Evolutionary conservation across 2,888 invertebrate species (phyloP).

Genomic region (Alviniconcha strummeri): DNA sequence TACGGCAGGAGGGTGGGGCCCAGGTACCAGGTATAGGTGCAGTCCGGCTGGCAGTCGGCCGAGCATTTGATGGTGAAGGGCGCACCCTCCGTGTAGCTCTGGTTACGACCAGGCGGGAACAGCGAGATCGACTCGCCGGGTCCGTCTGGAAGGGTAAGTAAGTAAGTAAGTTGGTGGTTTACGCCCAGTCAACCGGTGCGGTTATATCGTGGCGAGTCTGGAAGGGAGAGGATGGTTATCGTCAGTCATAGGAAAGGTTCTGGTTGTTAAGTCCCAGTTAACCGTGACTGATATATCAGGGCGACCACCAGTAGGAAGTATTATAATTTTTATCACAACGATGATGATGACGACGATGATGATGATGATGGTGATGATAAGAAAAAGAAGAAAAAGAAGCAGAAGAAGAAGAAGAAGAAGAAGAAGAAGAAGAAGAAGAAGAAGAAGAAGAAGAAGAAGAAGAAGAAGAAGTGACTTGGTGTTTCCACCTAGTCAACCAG

Average conservation of each 20-base stretch:
- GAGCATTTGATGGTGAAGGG: slow-evolving; percentile 34
- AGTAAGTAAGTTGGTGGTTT: background rate
- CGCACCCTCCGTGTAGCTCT: slow-evolving; percentile 28
- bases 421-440: background rate
- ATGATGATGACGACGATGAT: background rate
- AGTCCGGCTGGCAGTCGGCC: slow-evolving; percentile 33
- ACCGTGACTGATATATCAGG: too few species aligned
- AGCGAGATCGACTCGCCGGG: slow-evolving; percentile 30
- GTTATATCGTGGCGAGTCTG: too few species aligned
- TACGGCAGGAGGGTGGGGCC: slow-evolving; percentile 16
- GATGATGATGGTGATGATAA: background rate
- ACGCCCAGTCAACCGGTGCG: too few species aligned
- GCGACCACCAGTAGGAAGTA: too few species aligned
- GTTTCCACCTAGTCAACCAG: too few species aligned
- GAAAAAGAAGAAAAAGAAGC: background rate
- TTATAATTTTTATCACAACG: background rate
- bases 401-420: background rate
- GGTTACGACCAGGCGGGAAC: slow-evolving; percentile 19
- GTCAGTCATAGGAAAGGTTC: too few species aligned
- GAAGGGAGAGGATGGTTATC: too few species aligned
- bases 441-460: background rate
- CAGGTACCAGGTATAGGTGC: slow-evolving; percentile 35
- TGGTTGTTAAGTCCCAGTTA: too few species aligned
- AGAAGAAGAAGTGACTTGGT: background rate
- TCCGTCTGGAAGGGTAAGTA: slow-evolving; percentile 29